A percentile compares a stretch with the other conserved stretches of the same genome.
Conservation (phyloP, 2,797 vertebrate species). For the Sebastes kiyomatsui region DNA sequence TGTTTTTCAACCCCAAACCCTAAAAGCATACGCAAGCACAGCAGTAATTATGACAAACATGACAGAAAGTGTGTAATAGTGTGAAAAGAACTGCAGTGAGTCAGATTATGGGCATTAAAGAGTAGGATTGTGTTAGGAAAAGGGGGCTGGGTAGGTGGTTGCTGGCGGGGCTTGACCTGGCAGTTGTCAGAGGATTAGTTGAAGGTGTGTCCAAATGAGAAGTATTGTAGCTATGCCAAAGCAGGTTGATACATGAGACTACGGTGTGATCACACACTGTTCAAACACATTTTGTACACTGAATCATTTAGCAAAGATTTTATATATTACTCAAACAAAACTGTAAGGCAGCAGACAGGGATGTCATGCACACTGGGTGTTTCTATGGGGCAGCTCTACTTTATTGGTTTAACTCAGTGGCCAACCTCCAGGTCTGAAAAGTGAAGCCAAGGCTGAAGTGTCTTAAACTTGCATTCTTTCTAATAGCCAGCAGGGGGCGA, state of each 20-base stretch:
- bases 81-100: slow-evolving; percentile 14
- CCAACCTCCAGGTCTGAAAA: too few relatives aligned
- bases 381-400: neutral
- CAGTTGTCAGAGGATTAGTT: neutral
- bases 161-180: neutral
- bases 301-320: neutral
- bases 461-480: too few relatives aligned
- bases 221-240: neutral
- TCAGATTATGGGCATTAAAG: slow-evolving; percentile 4
- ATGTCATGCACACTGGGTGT: neutral
- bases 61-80: neutral
- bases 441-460: too few relatives aligned
- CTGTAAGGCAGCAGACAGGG: neutral
- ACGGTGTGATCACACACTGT: neutral
- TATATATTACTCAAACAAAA: neutral
- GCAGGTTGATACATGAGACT: neutral
- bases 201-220: slow-evolving; percentile 2
- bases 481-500: too few relatives aligned
- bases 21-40: neutral
- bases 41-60: slow-evolving; percentile 15
- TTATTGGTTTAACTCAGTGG: neutral
- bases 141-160: neutral
- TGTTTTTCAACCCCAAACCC: neutral
- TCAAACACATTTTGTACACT: neutral
- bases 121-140: neutral